Base-by-base conservation (phyloP, 2,888 invertebrate genomes). In the Nebria brevicollis region DNA sequence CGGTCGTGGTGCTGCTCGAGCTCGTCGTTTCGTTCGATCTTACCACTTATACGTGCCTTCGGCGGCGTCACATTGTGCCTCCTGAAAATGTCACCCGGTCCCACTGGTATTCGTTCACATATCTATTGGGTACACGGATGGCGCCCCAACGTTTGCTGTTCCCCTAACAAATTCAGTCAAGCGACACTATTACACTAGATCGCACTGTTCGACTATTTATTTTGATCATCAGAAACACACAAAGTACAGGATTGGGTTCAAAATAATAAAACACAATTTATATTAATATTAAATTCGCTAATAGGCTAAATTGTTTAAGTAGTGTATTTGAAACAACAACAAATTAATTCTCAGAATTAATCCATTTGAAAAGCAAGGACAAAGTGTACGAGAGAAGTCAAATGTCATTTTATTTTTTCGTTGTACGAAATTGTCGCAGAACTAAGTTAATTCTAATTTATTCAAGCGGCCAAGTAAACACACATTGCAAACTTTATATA, bases 361-460 rank as follows among this genome's bases (percentile, higher is more conserved):
- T 7, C 13, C 54, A 54, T 54, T 54, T 54, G 54, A 54, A 13
- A 54, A 54, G 13, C 54, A 54, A 54, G 54, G 54, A 3, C 54
- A 54, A 54, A 54, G 54, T 54, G 13, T 8, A 54, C 54, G 54
- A 54, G 54, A 11, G 54, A 54, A 13, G 54, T 54, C 54, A 54
- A 54, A 13, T 54, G 54, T 54, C 54, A 54, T 54, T 54, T 54
- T 54, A 54, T 54, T 8, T 54, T 8, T 54, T 54, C 8, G 8
- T 54, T 54, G 54, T 54, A 54, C 4, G 74, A 78, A 78, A 78
- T 78, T 78, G 74, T 74, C 74, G 78, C 74, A 74, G 66, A 73
- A 78, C 78, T 41, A 66, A 78, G 66, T 78, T 66, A 78, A 78
- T 78, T 78, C 74, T 74, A 73, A 78, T 78, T 78, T 78, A 78